A percentile compares a stretch with the other conserved stretches of the same genome.
These are phyloP conservation scores for Meriones unguiculatus DNA, from an alignment of 2,113 vertebrate species.

Conservation along the genomic window DNA sequence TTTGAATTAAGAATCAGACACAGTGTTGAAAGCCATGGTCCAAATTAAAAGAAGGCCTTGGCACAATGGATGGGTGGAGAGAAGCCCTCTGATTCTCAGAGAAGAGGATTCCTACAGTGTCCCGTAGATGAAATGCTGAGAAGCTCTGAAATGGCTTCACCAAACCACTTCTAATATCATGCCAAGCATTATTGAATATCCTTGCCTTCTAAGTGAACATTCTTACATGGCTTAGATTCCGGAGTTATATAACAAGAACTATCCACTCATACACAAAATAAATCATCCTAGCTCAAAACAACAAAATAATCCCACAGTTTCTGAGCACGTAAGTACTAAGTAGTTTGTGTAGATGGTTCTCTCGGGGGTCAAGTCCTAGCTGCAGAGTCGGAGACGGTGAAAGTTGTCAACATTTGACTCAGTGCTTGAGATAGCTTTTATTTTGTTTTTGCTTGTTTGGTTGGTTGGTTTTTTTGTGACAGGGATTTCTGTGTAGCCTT, in stretches of 20 bases:
- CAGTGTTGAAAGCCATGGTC: neutral
- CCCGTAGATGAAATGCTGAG: neutral
- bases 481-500: no score
- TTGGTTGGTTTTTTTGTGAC: no score
- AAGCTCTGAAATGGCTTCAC: neutral
- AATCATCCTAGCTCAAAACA: neutral
- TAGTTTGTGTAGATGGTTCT: neutral
- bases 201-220: neutral
- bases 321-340: neutral
- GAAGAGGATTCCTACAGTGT: neutral
- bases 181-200: neutral
- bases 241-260: neutral
- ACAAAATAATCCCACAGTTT: neutral
- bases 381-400: fast-evolving
- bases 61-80: neutral
- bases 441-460: no score
- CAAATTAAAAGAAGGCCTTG: conserved; percentile 23
- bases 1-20: neutral
- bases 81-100: neutral
- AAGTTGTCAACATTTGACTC: neutral
- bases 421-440: neutral
- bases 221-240: conserved; percentile 13
- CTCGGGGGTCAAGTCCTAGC: neutral
- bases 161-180: neutral
- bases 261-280: neutral